Evolutionary conservation across 1,140 invertebrate species (phyloP).

Genomic region (Sipha flava): DNA sequence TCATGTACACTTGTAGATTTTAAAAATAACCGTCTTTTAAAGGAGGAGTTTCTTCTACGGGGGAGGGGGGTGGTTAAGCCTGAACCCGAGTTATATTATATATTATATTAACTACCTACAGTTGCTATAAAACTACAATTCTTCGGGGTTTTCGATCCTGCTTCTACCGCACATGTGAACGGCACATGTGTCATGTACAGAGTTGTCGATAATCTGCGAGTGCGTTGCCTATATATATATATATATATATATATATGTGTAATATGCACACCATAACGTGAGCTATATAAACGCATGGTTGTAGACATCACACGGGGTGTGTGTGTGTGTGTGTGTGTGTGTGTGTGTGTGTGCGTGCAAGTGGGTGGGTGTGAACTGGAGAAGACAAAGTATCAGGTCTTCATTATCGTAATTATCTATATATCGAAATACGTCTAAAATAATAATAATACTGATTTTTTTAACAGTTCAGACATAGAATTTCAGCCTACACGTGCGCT

Average conservation of each 20-base stretch:
- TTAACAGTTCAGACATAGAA: neutral
- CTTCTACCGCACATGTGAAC: neutral
- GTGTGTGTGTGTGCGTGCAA: too few species aligned
- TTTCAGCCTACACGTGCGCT: conserved; percentile 3
- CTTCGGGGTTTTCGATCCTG: neutral
- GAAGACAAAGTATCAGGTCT: neutral
- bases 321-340: too few species aligned
- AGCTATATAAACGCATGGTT: too few species aligned
- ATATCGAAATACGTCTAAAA: neutral
- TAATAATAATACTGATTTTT: neutral
- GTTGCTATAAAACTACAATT: neutral
- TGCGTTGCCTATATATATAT: too few species aligned
- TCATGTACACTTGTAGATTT: neutral
- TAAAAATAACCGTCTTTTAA: conserved; percentile 6
- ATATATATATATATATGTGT: too few species aligned
- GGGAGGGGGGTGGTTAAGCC: neutral
- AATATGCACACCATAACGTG: too few species aligned
- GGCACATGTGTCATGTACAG: neutral
- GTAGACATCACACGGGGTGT: too few species aligned
- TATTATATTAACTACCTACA: neutral
- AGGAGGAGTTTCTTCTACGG: neutral
- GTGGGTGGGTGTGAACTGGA: too few species aligned
- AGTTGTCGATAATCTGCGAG: conserved; percentile 5
- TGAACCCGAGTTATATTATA: neutral
- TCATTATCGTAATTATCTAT: neutral